Percentiles rank a stretch among this genome's conserved stretches.
Evolutionary conservation across 1,140 invertebrate genomes (phyloP).

Genomic region (Charaxes varanes): DNA sequence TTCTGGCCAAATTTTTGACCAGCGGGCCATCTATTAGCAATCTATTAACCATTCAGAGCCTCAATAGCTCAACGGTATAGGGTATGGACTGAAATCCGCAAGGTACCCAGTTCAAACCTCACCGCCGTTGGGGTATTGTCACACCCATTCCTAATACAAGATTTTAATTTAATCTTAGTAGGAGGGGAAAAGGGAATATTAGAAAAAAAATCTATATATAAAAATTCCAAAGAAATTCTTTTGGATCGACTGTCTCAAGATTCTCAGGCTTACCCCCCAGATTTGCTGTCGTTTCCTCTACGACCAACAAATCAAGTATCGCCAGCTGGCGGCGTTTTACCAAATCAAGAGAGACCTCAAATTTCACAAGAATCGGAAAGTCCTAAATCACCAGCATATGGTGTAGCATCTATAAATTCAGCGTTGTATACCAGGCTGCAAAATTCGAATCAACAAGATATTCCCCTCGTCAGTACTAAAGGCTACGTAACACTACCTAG

Average conservation of each 20-base stretch:
- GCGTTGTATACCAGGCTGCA: conserved; percentile 79
- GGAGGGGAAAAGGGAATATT: too few relatives aligned
- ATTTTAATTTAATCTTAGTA: too few relatives aligned
- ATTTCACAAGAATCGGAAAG: conserved; percentile 54
- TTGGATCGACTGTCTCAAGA: conserved; percentile 68
- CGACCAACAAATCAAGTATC: conserved; percentile 75
- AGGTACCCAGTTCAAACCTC: too few relatives aligned
- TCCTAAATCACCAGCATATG: conserved; percentile 74
- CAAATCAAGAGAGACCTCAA: conserved; percentile 62
- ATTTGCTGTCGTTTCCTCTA: conserved; percentile 85
- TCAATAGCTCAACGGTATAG: too few relatives aligned
- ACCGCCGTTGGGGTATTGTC: too few relatives aligned
- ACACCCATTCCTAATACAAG: too few relatives aligned
- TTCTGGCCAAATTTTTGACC: too few relatives aligned
- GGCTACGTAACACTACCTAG: conserved; percentile 90
- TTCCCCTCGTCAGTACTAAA: conserved; percentile 75
- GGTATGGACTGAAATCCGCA: too few relatives aligned
- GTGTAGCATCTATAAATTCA: conserved; percentile 72
- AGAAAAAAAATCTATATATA: too few relatives aligned
- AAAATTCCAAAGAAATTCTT: conserved; percentile 59
- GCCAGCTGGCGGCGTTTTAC: conserved; percentile 80
- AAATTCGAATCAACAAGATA: conserved; percentile 74
- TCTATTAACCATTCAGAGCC: too few relatives aligned
- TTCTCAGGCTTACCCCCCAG: conserved; percentile 80
- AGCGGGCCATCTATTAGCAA: too few relatives aligned